A percentile compares a stretch with the other conserved stretches of the same genome.
Conservation (phyloP, 2,113 vertebrate genomes). For the Dasypus novemcinctus region DNA sequence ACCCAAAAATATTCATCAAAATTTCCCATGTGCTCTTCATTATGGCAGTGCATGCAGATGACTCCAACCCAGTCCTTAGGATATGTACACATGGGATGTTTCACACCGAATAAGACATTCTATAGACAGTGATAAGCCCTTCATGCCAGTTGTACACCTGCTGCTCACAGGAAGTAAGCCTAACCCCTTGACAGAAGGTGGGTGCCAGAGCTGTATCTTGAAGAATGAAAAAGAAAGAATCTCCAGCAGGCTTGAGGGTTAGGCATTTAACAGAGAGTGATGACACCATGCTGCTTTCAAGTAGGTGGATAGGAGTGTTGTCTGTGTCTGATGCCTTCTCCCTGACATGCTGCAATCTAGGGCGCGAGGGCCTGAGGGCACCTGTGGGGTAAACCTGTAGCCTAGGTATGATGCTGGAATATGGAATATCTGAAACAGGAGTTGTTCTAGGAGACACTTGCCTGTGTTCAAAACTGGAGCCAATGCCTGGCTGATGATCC, state of each 20-base stretch:
- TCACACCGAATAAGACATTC: not conserved
- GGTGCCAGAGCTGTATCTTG: not conserved
- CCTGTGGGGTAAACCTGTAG: not conserved
- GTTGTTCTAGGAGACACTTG: not conserved
- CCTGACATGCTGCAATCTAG: not conserved
- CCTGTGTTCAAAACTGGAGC: not conserved
- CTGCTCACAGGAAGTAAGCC: not conserved
- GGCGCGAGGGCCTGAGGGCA: not conserved
- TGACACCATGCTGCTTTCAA: not conserved
- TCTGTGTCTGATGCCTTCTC: not conserved
- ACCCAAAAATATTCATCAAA: not conserved
- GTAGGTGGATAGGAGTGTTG: not conserved
- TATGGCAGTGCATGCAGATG: not conserved
- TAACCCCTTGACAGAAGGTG: not conserved
- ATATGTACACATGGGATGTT: not conserved
- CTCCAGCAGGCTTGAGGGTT: no score
- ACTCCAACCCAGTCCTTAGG: not conserved
- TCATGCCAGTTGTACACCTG: rapidly evolving
- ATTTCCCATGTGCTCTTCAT: not conserved
- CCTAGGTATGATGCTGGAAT: not conserved
- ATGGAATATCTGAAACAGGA: not conserved
- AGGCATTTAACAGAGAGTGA: not conserved
- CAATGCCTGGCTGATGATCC: not conserved
- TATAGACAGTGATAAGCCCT: not conserved
- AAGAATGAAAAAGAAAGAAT: not conserved